Conservation (phyloP, 92 coral and sea anemone species). For the Nematostella vectensis region DNA sequence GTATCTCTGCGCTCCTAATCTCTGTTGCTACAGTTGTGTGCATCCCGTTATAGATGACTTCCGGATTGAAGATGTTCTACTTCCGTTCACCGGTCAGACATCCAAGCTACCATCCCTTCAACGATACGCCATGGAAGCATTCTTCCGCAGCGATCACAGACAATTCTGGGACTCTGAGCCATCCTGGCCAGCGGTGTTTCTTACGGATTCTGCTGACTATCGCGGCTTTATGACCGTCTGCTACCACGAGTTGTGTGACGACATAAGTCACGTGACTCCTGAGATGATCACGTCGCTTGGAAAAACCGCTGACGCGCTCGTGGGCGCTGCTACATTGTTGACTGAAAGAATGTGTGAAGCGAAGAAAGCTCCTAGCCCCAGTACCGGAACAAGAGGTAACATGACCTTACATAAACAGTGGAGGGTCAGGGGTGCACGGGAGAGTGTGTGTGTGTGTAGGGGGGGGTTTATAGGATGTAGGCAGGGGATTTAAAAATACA, state of each 20-base stretch:
- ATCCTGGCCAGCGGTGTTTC: constrained; percentile 44
- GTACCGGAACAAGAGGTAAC: too few relatives aligned
- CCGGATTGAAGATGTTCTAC: background rate
- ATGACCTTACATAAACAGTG: too few relatives aligned
- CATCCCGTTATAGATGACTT: background rate
- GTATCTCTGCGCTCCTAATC: too few relatives aligned
- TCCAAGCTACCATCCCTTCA: background rate
- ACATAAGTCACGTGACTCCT: constrained; percentile 41
- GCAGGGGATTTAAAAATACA: too few relatives aligned
- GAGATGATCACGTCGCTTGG: constrained; percentile 39
- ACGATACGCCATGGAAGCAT: background rate
- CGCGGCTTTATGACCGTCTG: constrained; percentile 57
- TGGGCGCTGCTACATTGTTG: constrained; percentile 17
- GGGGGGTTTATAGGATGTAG: too few relatives aligned
- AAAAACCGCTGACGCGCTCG: constrained; percentile 35
- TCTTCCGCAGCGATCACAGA: constrained; percentile 50
- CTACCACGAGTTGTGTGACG: constrained; percentile 51
- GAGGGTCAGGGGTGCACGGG: too few relatives aligned
- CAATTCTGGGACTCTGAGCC: constrained; percentile 33
- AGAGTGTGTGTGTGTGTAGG: too few relatives aligned
- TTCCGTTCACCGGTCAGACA: constrained; percentile 4
- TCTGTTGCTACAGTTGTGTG: too few relatives aligned
- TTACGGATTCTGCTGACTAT: constrained; percentile 61
- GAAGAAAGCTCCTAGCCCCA: too few relatives aligned
- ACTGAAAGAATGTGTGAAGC: constrained; percentile 11